Evolutionary conservation across 2,797 vertebrate genomes (phyloP).

Genomic region (Semotilus atromaculatus): DNA sequence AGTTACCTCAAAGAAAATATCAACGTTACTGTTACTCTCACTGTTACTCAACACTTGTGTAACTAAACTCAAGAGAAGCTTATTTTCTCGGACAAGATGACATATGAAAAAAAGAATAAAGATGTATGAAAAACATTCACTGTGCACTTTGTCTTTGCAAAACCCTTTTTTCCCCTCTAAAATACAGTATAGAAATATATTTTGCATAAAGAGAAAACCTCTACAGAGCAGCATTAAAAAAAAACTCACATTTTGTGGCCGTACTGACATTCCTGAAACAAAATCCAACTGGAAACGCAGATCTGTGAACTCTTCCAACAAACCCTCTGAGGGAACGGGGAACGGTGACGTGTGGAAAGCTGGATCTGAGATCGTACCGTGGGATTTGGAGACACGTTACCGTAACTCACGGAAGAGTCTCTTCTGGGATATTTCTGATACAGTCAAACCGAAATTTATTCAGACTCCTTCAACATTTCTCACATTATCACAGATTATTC

Average conservation of each 20-base stretch:
- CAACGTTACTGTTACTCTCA: not conserved
- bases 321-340: not conserved
- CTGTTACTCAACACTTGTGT: not conserved
- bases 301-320: not conserved
- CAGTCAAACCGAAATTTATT: too few relatives aligned
- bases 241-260: conserved; percentile 65
- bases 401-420: not conserved
- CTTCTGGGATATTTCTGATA: not conserved
- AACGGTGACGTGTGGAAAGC: not conserved
- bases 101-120: conserved; percentile 13
- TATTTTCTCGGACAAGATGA: not conserved
- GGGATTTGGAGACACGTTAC: not conserved
- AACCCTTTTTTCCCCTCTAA: not conserved
- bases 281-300: not conserved
- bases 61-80: not conserved
- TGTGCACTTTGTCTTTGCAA: not conserved
- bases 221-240: conserved; percentile 55
- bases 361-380: not conserved
- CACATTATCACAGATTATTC: too few relatives aligned
- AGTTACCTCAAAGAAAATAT: not conserved
- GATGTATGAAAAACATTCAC: conserved; percentile 9
- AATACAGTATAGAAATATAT: conserved; percentile 31
- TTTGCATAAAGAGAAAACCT: conserved; percentile 19
- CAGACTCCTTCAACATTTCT: too few relatives aligned
- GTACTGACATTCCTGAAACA: conserved; percentile 13